Percentiles rank a stretch among this genome's conserved stretches.
phyloP scores from a whole-genome alignment of 2,888 invertebrate species.

The Clistopyga incitator region DNA sequence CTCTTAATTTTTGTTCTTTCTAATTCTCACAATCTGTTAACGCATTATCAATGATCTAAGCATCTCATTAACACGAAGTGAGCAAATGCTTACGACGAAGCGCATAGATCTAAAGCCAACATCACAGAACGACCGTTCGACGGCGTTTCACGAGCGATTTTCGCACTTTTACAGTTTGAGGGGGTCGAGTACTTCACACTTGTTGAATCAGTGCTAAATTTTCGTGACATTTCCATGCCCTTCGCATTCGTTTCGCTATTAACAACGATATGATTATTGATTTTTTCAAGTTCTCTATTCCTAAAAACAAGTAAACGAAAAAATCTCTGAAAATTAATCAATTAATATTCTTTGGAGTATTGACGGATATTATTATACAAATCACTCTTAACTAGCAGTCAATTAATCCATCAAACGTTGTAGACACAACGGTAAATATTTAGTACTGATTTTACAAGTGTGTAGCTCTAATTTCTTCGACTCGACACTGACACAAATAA shows the following conservation, averaged over 20 bases:
- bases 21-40: slow-evolving; percentile 31
- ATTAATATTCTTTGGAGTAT: no score
- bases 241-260: no score
- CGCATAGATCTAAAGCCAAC: slow-evolving; percentile 41
- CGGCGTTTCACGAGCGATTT: neutral
- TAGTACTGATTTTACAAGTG: neutral
- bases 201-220: neutral
- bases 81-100: slow-evolving; percentile 66
- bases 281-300: neutral
- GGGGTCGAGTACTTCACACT: neutral
- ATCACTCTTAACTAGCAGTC: no score
- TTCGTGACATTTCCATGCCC: no score
- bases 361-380: no score
- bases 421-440: neutral
- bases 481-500: neutral
- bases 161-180: neutral
- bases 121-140: slow-evolving; percentile 54
- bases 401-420: no score
- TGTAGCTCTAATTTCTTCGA: neutral
- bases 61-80: slow-evolving; percentile 54
- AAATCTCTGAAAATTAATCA: neutral
- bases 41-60: slow-evolving; percentile 30
- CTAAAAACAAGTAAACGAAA: neutral
- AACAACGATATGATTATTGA: no score
- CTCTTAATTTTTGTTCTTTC: slow-evolving; percentile 33